Evolutionary conservation across 2,113 vertebrate species (phyloP).

Genomic region (Pantherophis guttatus): DNA sequence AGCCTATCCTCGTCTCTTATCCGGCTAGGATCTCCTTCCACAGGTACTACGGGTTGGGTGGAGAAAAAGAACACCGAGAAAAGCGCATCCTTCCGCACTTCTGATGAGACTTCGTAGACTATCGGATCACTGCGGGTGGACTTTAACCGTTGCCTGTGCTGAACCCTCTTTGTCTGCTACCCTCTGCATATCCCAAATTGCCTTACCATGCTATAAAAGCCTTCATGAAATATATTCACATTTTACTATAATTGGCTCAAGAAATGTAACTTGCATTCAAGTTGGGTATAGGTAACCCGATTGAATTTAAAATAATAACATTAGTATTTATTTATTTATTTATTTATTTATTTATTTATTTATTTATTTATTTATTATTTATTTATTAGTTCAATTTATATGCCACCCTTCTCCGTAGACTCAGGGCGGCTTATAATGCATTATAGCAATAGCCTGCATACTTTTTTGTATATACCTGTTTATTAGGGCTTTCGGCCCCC

Average conservation of each 20-base stretch:
- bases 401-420: no score
- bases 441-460: no score
- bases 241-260: background rate
- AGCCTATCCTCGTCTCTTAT: no score
- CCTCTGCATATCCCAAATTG: background rate
- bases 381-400: no score
- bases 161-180: background rate
- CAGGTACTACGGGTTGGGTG: background rate
- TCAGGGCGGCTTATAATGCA: no score
- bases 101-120: background rate
- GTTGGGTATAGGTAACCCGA: background rate
- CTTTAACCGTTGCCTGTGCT: background rate
- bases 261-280: background rate
- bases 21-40: background rate
- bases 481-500: no score
- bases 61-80: background rate
- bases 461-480: no score
- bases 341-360: no score
- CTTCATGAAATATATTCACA: background rate
- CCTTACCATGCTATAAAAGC: background rate
- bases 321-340: background rate
- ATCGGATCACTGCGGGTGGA: background rate
- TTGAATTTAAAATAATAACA: background rate
- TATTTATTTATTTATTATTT: no score
- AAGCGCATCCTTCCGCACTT: background rate